phyloP scores from a whole-genome alignment of 2,888 invertebrate species.

The Drosophila nigritarsus region DNA sequence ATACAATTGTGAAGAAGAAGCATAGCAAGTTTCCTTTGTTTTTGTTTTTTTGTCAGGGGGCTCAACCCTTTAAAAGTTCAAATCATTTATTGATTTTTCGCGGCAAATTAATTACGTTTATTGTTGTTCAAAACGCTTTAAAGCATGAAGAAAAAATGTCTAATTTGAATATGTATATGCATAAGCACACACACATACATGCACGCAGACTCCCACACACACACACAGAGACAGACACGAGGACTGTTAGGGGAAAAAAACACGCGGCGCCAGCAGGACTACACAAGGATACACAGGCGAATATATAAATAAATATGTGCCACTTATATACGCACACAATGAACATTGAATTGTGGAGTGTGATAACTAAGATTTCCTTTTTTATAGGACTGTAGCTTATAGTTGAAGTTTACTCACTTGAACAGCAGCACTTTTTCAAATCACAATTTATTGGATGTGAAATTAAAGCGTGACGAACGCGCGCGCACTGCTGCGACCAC shows the following conservation, averaged over 20 bases:
- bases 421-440: constrained; percentile 77
- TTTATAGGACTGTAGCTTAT: not conserved
- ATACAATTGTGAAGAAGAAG: not conserved
- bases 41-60: not conserved
- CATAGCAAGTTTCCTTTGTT: not conserved
- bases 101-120: constrained; percentile 29
- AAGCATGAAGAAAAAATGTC: constrained; percentile 26
- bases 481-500: constrained; percentile 73
- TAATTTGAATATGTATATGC: constrained; percentile 36
- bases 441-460: constrained; percentile 66
- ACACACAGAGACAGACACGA: constrained; percentile 36
- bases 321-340: constrained; percentile 19
- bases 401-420: constrained; percentile 72
- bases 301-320: constrained; percentile 11
- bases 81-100: constrained; percentile 70
- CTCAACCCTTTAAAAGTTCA: constrained; percentile 16
- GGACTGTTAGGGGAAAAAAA: constrained; percentile 52
- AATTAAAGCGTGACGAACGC: constrained; percentile 73
- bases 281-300: constrained; percentile 66
- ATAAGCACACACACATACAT: constrained; percentile 22
- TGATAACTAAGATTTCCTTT: not conserved
- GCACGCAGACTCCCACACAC: constrained; percentile 35
- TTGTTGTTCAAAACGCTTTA: constrained; percentile 15
- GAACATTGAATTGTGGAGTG: not conserved
- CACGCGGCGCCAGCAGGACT: constrained; percentile 81